Evolutionary conservation across 2,888 invertebrate species (phyloP), one percentile per base, ranked within the genome.

Genomic region (Trichogramma dendrolimi): DNA sequence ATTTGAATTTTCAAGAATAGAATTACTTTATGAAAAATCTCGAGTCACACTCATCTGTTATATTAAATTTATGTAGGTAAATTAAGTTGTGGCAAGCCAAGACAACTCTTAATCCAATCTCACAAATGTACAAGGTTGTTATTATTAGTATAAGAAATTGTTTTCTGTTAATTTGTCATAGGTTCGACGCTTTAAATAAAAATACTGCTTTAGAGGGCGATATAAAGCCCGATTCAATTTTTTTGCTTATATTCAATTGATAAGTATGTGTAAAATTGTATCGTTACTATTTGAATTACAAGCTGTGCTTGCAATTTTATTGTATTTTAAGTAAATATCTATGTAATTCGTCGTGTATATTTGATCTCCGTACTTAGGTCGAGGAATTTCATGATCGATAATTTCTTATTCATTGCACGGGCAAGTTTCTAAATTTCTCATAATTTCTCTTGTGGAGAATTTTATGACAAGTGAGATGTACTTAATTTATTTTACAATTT

Each of bases 101-200:
- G 27, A 27, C 27, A 27, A 27, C 27, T 27, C 27, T n/a, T 2
- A n/a, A 8, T n/a, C 50, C 61, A 61, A 61, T 58, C 55, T 57
- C 54, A 42, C 46, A 66, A 61, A 53, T 54, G 42, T 66, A 59
- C 57, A 66, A 66, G 65, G 64, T 64, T 64, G 58, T 67, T 66
- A 63, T 63, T 63, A 46, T 62, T 53, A 66, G 65, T 65, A 55
- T 66, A 65, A 68, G 62, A 63, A 63, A 61, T 63, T 55, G 65
- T 64, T 64, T 66, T 60, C 64, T 55, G 62, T 66, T 67, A 65
- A 61, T 65, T 65, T 61, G 57, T 55, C 61, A 55, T 61, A 67
- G 65, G 66, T 61, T 67, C 61, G 67, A 66, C 60, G 52, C 56
- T 61, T 61, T 61, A 55, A 52, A 48, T 55, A 56, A 41, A 58